A percentile compares a stretch with the other conserved stretches of the same genome.
Conservation (phyloP, 2,888 invertebrate genomes). For the Aplocera efformata region DNA sequence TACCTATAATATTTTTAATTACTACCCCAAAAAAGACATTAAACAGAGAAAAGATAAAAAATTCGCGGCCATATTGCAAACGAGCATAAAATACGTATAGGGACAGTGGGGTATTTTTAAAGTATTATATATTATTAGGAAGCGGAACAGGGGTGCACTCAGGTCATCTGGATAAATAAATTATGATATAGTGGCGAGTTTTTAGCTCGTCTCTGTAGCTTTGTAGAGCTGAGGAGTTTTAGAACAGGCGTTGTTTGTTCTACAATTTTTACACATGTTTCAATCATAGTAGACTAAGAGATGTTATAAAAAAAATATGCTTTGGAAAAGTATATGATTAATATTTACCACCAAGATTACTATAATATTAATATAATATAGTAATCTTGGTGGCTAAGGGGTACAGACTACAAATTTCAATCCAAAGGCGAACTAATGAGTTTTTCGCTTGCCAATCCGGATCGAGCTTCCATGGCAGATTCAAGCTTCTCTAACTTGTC, state of each 20-base stretch:
- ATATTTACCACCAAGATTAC: no score
- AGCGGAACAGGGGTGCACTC: conserved; percentile 60
- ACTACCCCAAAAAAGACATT: conserved; percentile 69
- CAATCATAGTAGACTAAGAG: no score
- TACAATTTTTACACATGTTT: neutral
- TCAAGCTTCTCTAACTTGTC: no score
- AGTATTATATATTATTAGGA: conserved; percentile 61
- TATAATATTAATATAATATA: no score
- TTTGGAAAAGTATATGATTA: no score
- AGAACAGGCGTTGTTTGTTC: conserved; percentile 5
- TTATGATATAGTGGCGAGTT: conserved; percentile 74
- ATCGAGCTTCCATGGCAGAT: no score
- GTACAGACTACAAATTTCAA: no score
- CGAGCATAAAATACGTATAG: conserved; percentile 52
- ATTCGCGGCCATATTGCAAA: conserved; percentile 67
- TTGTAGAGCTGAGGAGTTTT: conserved; percentile 28
- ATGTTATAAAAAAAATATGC: no score
- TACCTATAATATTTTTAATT: conserved; percentile 79
- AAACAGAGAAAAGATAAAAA: conserved; percentile 69
- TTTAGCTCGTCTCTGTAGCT: conserved; percentile 54
- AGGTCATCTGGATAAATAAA: conserved; percentile 78
- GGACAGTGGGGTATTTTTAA: conserved; percentile 45
- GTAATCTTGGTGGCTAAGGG: no score
- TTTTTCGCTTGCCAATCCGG: no score
- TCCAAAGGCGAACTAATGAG: no score